Percentiles rank a stretch among this genome's conserved stretches.
Conservation (phyloP, 2,888 invertebrate genomes). For the Watsonalla cultraria region DNA sequence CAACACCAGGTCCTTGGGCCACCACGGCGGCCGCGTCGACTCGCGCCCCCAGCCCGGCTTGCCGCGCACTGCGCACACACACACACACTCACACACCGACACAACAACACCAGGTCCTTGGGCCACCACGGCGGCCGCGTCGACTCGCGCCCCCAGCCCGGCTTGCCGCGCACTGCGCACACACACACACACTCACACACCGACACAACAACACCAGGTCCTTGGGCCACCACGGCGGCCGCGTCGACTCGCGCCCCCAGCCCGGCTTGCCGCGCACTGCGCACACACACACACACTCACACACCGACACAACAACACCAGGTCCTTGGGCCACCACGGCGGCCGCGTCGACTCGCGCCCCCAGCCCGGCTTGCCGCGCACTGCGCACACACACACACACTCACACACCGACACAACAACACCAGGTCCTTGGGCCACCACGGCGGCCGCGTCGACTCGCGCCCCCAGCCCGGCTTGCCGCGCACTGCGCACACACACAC, state of each 20-base stretch:
- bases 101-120: too few relatives aligned
- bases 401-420: conserved; percentile 41
- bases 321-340: conserved; percentile 98
- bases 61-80: too few relatives aligned
- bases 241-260: conserved; percentile 97
- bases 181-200: too few relatives aligned
- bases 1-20: too few relatives aligned
- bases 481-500: conserved; percentile 67
- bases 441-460: conserved; percentile 95
- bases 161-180: too few relatives aligned
- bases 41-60: too few relatives aligned
- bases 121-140: too few relatives aligned
- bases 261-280: conserved; percentile 94
- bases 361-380: conserved; percentile 98
- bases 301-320: conserved; percentile 79
- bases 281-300: background rate
- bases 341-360: conserved; percentile 97
- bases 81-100: too few relatives aligned
- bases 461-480: conserved; percentile 98
- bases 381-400: conserved; percentile 29
- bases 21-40: too few relatives aligned
- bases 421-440: conserved; percentile 99
- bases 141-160: too few relatives aligned
- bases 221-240: conserved; percentile 99
- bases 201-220: conserved; percentile 82